Conservation (phyloP, 2,888 invertebrate species). For the Amphiduros pacificus region DNA sequence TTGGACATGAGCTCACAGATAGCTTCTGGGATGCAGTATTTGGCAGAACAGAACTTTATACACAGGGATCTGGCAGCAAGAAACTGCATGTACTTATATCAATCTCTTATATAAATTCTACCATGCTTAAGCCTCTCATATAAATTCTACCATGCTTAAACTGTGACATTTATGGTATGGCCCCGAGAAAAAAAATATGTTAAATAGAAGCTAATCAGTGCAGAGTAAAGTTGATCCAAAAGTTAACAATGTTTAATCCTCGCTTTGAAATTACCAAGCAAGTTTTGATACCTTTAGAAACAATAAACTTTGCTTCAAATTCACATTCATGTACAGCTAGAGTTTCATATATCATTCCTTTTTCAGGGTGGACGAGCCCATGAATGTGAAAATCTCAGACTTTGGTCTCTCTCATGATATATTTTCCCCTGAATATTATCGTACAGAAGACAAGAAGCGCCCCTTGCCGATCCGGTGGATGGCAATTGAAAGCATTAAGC, state of each 20-base stretch:
- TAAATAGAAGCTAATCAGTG: too few species aligned
- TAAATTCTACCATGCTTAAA: too few species aligned
- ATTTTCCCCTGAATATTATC: conserved; percentile 8
- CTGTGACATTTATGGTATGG: too few species aligned
- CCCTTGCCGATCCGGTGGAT: conserved; percentile 14
- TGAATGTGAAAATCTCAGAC: conserved; percentile 9
- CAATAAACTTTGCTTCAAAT: too few species aligned
- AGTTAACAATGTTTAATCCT: too few species aligned
- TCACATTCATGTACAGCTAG: too few species aligned
- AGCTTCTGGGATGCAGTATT: conserved; percentile 8
- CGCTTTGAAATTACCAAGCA: too few species aligned
- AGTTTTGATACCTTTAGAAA: too few species aligned
- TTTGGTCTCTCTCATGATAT: conserved; percentile 12
- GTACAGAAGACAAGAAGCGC: background rate
- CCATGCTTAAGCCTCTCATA: too few species aligned
- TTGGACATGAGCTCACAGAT: conserved; percentile 3
- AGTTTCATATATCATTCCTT: background rate
- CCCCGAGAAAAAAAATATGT: too few species aligned
- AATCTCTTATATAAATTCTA: too few species aligned
- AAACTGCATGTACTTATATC: conserved; percentile 7
- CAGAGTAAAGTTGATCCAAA: too few species aligned
- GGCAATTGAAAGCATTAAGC: conserved; percentile 11
- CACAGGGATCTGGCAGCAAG: conserved; percentile 14
- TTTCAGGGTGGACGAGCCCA: conserved; percentile 9
- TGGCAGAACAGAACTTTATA: conserved; percentile 3